Percentiles rank a stretch among this genome's conserved stretches.
Conservation (phyloP, 2,113 vertebrate genomes). For the Apaloderma vittatum region DNA sequence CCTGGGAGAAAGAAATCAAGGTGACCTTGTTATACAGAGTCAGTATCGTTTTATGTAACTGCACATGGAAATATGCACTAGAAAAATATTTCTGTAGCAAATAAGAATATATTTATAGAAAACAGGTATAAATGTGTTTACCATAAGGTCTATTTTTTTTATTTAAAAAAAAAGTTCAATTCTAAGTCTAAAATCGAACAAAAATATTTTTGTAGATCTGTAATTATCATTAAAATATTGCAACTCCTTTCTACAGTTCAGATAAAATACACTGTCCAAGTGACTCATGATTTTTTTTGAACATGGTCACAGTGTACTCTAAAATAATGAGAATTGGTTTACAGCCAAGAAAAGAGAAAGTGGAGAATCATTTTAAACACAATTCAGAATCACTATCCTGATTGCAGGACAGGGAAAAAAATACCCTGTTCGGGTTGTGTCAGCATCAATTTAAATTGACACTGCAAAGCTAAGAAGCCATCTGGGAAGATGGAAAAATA, state of each 20-base stretch:
- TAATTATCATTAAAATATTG: neutral
- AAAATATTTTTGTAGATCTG: neutral
- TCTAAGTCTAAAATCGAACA: neutral
- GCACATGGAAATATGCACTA: neutral
- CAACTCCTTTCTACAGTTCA: neutral
- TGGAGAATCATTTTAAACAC: neutral
- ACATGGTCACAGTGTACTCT: neutral
- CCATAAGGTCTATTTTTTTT: neutral
- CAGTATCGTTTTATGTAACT: neutral
- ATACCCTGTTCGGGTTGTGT: neutral
- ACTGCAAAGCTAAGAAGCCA: neutral
- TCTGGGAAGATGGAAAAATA: neutral
- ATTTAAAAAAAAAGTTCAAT: neutral
- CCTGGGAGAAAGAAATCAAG: neutral
- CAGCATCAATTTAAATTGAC: conserved; percentile 1
- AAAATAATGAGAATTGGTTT: neutral
- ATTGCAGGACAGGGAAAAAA: neutral
- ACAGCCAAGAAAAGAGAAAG: conserved; percentile 2
- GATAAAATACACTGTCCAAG: neutral
- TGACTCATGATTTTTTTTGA: neutral
- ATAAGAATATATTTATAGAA: neutral
- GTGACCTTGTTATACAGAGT: neutral
- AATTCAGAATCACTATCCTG: conserved; percentile 2
- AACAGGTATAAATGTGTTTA: neutral
- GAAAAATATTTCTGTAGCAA: neutral